Percentiles rank a stretch among this genome's conserved stretches.
Evolutionary conservation across 2,797 vertebrate genomes (phyloP).

Genomic region (Argyrosomus regius): DNA sequence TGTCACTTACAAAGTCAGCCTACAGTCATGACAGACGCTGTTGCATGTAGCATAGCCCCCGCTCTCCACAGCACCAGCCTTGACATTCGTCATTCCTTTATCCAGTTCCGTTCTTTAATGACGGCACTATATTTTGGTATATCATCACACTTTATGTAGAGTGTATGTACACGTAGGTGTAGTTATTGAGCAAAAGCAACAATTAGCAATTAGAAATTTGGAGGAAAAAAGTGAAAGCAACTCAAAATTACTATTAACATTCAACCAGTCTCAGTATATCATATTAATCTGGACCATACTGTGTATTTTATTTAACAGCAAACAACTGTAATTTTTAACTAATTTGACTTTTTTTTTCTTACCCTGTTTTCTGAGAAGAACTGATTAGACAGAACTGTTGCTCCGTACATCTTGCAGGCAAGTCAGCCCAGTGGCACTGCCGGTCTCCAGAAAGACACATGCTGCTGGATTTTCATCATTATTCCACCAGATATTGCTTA

Average conservation of each 20-base stretch:
- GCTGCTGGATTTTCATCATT: background rate
- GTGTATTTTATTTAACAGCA: background rate
- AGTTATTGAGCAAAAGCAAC: background rate
- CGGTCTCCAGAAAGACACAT: constrained; percentile 27
- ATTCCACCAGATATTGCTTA: constrained; percentile 1
- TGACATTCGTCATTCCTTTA: background rate
- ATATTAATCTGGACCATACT: background rate
- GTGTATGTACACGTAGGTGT: constrained; percentile 5
- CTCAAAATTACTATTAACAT: background rate
- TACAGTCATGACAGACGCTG: constrained; percentile 30
- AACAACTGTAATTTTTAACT: constrained; percentile 38
- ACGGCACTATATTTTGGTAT: background rate
- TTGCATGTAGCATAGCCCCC: constrained; percentile 7
- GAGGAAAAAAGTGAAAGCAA: constrained; percentile 1
- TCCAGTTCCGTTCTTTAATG: background rate
- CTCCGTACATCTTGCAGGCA: constrained; percentile 15
- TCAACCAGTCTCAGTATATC: background rate
- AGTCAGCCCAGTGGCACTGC: constrained; percentile 11
- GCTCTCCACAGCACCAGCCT: constrained; percentile 18
- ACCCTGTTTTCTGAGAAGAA: constrained; percentile 7
- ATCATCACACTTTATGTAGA: background rate
- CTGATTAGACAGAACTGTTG: constrained; percentile 31
- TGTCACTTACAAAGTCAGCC: constrained; percentile 50
- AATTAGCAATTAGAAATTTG: constrained; percentile 1
- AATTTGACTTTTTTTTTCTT: too few relatives aligned